Conservation (phyloP, 2,113 vertebrate species). For the Bambusicola thoracicus region DNA sequence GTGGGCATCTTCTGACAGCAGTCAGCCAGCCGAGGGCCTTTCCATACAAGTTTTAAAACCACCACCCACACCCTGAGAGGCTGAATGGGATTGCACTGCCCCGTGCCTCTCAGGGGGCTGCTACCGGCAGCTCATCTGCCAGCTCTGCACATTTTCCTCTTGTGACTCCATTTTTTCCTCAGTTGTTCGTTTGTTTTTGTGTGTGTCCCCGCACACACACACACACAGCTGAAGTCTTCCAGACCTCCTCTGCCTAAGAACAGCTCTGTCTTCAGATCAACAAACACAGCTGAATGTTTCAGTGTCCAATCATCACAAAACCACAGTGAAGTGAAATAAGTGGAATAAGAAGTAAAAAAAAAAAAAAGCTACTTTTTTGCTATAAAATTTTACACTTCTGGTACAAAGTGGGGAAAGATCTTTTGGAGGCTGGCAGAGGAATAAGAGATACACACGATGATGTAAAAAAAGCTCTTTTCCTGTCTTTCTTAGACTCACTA, state of each 20-base stretch:
- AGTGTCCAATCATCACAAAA: background rate
- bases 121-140: background rate
- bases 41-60: rapidly evolving
- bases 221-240: background rate
- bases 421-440: background rate
- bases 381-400: conserved; percentile 44
- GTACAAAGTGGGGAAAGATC: background rate
- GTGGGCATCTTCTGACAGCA: background rate
- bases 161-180: background rate
- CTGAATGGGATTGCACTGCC: rapidly evolving
- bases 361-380: background rate
- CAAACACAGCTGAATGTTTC: background rate
- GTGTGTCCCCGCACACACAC: background rate
- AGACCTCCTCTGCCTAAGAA: background rate
- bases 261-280: background rate
- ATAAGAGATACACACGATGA: background rate
- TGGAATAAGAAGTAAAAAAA: background rate
- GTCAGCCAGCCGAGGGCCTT: background rate
- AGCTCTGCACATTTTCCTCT: background rate
- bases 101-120: rapidly evolving
- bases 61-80: background rate
- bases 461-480: background rate
- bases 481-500: background rate
- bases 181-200: background rate
- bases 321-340: background rate